phyloP scores from a whole-genome alignment of 1,140 invertebrate genomes.

The Drosophila lini region DNA sequence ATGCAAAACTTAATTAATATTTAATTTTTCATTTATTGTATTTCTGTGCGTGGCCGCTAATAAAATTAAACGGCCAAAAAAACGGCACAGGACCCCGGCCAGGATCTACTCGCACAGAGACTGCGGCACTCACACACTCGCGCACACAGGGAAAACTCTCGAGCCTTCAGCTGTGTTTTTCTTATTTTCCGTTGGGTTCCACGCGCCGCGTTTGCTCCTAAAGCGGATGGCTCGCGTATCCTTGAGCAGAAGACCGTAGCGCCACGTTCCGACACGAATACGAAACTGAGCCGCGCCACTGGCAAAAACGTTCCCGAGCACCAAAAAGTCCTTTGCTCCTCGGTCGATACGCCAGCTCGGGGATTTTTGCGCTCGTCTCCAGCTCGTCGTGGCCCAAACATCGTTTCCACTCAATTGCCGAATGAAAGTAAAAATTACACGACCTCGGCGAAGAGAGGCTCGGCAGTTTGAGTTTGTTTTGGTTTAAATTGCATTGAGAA shows the following conservation, averaged over 20 bases:
- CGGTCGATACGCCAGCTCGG: conserved; percentile 56
- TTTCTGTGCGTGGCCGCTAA: conserved; percentile 58
- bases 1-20: conserved; percentile 70
- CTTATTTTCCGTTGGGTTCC: conserved; percentile 25
- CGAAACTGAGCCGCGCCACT: conserved; percentile 80
- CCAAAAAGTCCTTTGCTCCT: conserved; percentile 68
- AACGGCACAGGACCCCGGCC: conserved; percentile 28
- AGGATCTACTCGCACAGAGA: conserved; percentile 23
- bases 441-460: conserved; percentile 19
- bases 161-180: conserved; percentile 44
- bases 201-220: conserved; percentile 34
- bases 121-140: conserved; percentile 21
- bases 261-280: conserved; percentile 84
- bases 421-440: conserved; percentile 77
- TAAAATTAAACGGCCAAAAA: conserved; percentile 68
- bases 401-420: conserved; percentile 79
- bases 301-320: conserved; percentile 68
- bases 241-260: conserved; percentile 79
- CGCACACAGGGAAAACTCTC: conserved; percentile 31
- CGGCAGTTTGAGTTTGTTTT: conserved; percentile 79
- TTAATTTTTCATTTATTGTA: conserved; percentile 81
- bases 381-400: conserved; percentile 3
- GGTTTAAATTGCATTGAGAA: conserved; percentile 77
- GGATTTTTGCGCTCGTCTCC: conserved; percentile 46
- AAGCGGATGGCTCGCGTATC: conserved; percentile 64